Base-by-base conservation (phyloP, 2,113 vertebrate genomes). In the Alouatta palliata region DNA sequence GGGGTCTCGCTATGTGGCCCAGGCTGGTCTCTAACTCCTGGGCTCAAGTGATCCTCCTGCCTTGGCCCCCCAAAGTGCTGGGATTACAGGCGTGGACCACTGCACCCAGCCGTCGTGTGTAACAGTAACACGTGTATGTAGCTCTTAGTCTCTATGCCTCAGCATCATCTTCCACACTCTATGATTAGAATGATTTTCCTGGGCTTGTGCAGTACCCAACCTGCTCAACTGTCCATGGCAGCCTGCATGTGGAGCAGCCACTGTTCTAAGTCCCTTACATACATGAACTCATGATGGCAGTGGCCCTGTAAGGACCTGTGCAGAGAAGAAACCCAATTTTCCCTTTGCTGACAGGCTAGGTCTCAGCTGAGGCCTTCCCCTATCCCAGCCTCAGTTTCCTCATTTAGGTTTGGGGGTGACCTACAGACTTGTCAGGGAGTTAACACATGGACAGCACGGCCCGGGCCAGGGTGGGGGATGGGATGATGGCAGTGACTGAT, bases 281-380 rank as follows among this genome's bases (percentile, higher is more conserved):
- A 30, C 8, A 7, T 0, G 8, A 20, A 35, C 8, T 43, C 3
- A 5, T 7, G 17, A 5, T 7, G 17, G n/a, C 21, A 17, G 10
- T 16, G 32, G 0, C 9, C 45, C 45, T n/a, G 21, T 23, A 35
- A 40, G 45, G 54, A 40, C 19, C 2, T 11, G 17, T 32, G 14
- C n/a, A 14, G 54, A 37, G 3, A 16, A 37, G 45, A 37, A 54
- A 5, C 19, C 49, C 21, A 13, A 10, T 2, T 47, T 13, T 9
- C 49, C 23, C 45, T 76, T 12, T 70, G 71, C 43, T 8, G 13
- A 77, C n/a, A 40, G 77, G 32, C 56, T 37, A 13, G 35, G 56
- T 1, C 70, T 68, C 70, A 13, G 80, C 32, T 6, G 30, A 40
- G n/a, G 25, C 27, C 43, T 21, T 49, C 16, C n/a, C 32, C 20